These are phyloP conservation scores for Jacana jacana DNA, from an alignment of 2,113 vertebrate species.

Conservation along the genomic window DNA sequence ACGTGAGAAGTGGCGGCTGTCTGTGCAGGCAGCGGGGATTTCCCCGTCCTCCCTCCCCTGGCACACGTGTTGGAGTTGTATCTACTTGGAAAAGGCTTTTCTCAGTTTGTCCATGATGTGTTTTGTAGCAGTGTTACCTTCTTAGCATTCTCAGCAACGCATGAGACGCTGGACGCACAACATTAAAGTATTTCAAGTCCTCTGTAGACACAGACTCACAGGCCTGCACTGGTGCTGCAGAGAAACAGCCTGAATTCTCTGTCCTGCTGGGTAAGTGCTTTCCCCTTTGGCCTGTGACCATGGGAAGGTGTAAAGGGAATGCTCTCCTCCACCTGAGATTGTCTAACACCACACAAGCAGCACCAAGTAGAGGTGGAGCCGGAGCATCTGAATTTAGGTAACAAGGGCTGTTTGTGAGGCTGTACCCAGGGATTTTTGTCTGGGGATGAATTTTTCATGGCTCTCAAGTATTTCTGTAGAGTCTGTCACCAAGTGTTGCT, in stretches of 20 bases:
- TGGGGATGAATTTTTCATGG: background rate
- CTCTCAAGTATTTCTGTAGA: background rate
- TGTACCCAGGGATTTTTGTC: background rate
- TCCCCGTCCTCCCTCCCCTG: background rate
- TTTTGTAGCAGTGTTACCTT: background rate
- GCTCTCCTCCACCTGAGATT: background rate
- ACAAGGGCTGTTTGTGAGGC: background rate
- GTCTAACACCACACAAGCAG: background rate
- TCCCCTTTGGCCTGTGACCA: background rate
- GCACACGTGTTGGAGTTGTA: background rate
- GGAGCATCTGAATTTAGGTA: background rate
- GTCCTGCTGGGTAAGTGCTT: background rate
- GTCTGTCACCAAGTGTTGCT: background rate
- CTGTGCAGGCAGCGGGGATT: background rate
- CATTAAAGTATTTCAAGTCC: background rate
- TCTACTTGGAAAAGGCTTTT: background rate
- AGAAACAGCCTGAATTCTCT: background rate
- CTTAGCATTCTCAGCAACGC: background rate
- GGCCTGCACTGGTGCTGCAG: background rate
- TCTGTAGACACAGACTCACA: background rate
- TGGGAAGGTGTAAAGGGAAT: background rate
- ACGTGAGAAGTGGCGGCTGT: accelerated
- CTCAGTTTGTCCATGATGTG: background rate
- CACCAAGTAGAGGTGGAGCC: background rate
- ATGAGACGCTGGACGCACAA: background rate